Evolutionary conservation across 2,797 vertebrate species (phyloP), one percentile per base, ranked within the genome.

Genomic region (Xerus rutilus): DNA sequence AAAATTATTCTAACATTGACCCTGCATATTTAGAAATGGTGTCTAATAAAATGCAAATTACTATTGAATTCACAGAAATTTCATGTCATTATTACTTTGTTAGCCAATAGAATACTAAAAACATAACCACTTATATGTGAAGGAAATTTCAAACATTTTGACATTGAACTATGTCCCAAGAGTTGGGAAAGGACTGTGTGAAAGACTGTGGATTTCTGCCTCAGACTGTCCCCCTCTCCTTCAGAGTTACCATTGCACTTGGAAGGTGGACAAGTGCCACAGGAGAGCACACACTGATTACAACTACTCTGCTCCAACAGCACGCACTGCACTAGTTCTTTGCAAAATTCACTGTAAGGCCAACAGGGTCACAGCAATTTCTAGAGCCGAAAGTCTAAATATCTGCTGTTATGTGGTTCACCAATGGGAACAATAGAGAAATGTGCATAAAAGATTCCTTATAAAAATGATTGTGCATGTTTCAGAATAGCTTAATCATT

Each of bases 401-500:
- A 52, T 30, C 52, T 87, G 45, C 67, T 73, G 72, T 54, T 69
- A 81, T 54, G 54, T 25, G 67, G 15, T 95, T 93, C 70, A 79
- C 64, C 74, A 77, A 43, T 28, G 28, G 15, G 49, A 17, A 72
- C 25, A 23, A 30, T 10, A 96, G 35, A 96, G 30, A 94, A 93
- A 64, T 32, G 8, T 67, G 32, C 67, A 78, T 45, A 86, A 89
- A 49, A 81, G 57, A 93, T 73, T 89, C 43, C 81, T 96, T 81
- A 89, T 32, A 81, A 97, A 93, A 91, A 82, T 12, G 73, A 74
- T 28, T 78, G 64, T 45, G 57, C 49, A 95, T 70, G 72, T 89
- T 96, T 96, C 79, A 89, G 93, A 96, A 93, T 77, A 90, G 59
- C 35, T 97, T 89, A 89, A 91, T 89, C 52, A 94, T 96, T 94